These are phyloP conservation scores for Cassiopea andromeda DNA, from an alignment of 30 jellyfish, hydroid and myxozoan species.

Conservation along the genomic window DNA sequence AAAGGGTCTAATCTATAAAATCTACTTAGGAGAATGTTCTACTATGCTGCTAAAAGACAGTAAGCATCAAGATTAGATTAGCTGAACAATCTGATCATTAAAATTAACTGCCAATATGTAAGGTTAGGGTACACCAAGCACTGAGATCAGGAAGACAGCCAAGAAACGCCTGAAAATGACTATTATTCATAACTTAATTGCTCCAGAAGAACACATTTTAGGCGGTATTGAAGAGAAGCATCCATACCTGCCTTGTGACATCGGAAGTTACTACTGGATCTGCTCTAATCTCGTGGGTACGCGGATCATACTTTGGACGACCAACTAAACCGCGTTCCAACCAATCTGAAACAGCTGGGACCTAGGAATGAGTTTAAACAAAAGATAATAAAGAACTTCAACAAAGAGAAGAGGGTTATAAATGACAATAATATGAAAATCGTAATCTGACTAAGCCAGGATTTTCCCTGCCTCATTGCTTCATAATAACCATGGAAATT, in stretches of 20 bases:
- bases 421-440: no score
- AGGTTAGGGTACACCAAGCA: no score
- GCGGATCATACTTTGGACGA: constrained; percentile 72
- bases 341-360: constrained; percentile 71
- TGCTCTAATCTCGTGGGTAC: constrained; percentile 75
- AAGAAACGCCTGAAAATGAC: background rate
- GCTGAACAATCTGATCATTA: no score
- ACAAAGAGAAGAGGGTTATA: background rate
- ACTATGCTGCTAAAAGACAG: no score
- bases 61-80: no score
- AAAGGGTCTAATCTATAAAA: no score
- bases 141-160: background rate
- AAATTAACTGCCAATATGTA: no score
- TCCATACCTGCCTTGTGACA: constrained; percentile 76
- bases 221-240: background rate
- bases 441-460: no score
- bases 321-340: constrained; percentile 79
- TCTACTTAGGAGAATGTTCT: no score
- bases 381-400: background rate
- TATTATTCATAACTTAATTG: background rate
- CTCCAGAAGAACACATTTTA: background rate
- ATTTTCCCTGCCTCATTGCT: no score
- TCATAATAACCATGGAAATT: no score
- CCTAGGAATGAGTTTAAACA: constrained; percentile 19
- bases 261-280: constrained; percentile 85